Evolutionary conservation across 2,797 vertebrate genomes (phyloP).

Genomic region (Rousettus madagascariensis): DNA sequence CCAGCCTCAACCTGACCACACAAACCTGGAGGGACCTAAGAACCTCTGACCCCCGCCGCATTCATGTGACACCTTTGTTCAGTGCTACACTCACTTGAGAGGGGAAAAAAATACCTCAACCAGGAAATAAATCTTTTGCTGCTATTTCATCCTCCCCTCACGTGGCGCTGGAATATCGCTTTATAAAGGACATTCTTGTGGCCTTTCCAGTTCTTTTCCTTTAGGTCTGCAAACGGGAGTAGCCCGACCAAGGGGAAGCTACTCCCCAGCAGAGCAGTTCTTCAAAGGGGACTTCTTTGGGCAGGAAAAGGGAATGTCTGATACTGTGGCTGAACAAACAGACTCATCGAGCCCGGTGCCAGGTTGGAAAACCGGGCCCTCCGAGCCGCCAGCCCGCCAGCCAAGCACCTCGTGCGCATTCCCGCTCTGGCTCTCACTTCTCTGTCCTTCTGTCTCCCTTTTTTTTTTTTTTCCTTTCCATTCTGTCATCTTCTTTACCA

Average conservation of each 20-base stretch:
- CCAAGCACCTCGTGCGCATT: accelerated
- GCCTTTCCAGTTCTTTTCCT: constrained; percentile 77
- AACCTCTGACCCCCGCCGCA: constrained; percentile 49
- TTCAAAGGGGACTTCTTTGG: constrained; percentile 81
- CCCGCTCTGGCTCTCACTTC: accelerated
- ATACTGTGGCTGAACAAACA: constrained; percentile 78
- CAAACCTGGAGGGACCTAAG: constrained; percentile 27
- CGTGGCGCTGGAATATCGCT: constrained; percentile 71
- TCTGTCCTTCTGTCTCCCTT: background rate
- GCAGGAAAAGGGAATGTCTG: constrained; percentile 81
- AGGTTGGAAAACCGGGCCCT: constrained; percentile 72
- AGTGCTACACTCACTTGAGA: constrained; percentile 32
- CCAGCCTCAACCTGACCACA: background rate
- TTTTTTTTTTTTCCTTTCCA: background rate
- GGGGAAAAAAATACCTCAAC: constrained; percentile 72
- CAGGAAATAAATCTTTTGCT: constrained; percentile 71
- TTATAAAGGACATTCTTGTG: constrained; percentile 76
- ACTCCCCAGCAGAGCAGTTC: constrained; percentile 73
- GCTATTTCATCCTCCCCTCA: constrained; percentile 70
- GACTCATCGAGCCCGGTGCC: constrained; percentile 68
- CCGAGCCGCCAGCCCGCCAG: background rate
- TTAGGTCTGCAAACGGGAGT: constrained; percentile 75
- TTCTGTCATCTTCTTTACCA: background rate
- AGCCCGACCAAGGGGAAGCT: constrained; percentile 74
- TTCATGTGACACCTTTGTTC: constrained; percentile 73